A percentile compares a stretch with the other conserved stretches of the same genome.
Conservation (phyloP, 2,113 vertebrate species). For the Thalassoma bifasciatum region DNA sequence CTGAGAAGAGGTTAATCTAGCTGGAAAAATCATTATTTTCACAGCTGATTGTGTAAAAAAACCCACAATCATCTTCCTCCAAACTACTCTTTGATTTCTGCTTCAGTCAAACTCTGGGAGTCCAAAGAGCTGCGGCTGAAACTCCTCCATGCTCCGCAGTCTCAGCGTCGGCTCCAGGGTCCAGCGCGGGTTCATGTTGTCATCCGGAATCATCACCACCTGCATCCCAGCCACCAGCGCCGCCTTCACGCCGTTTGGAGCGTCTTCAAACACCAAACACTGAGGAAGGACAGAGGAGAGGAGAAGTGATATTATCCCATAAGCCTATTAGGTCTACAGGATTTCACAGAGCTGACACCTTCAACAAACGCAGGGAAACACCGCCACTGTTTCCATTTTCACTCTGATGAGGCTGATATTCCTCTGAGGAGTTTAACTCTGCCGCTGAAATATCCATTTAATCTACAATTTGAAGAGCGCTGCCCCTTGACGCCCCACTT, state of each 20-base stretch:
- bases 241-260: conserved; percentile 89
- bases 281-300: conserved; percentile 60
- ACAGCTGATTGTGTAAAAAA: no score
- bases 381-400: conserved; percentile 25
- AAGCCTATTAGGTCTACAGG: conserved; percentile 38
- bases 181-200: conserved; percentile 82
- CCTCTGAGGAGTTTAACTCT: conserved; percentile 15
- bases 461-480: conserved; percentile 19
- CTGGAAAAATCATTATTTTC: no score
- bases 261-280: conserved; percentile 96
- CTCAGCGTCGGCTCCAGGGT: conserved; percentile 84
- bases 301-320: conserved; percentile 36
- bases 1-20: background rate
- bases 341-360: conserved; percentile 26
- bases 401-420: conserved; percentile 29
- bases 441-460: conserved; percentile 38
- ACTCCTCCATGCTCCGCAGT: conserved; percentile 88
- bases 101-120: conserved; percentile 86
- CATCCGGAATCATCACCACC: conserved; percentile 93
- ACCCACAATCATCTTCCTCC: no score
- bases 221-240: conserved; percentile 91
- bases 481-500: conserved; percentile 1
- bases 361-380: conserved; percentile 32
- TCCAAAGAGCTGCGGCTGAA: conserved; percentile 89
- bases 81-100: no score